phyloP scores from a whole-genome alignment of 2,113 vertebrate genomes.

The Chloebia gouldiae region DNA sequence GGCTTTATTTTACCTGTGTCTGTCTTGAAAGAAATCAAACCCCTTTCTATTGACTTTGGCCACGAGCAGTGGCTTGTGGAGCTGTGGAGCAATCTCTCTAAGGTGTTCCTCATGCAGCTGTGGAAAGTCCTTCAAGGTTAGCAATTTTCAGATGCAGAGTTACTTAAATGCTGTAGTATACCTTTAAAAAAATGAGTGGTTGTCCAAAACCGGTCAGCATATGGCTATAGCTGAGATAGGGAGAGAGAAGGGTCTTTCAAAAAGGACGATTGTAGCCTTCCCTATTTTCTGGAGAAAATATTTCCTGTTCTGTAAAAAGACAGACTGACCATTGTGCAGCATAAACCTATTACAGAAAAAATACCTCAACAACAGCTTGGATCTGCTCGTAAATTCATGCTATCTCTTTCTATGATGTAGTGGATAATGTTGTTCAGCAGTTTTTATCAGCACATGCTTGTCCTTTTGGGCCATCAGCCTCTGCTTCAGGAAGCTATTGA shows the following conservation, averaged over 20 bases:
- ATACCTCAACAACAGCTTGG: neutral
- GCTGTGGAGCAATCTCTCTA: conserved; percentile 26
- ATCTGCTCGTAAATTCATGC: neutral
- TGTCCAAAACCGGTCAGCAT: neutral
- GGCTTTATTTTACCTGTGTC: neutral
- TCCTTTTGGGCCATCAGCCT: neutral
- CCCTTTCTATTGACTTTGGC: conserved; percentile 72
- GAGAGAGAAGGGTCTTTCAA: neutral
- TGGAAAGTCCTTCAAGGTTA: conserved; percentile 42
- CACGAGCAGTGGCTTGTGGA: conserved; percentile 27
- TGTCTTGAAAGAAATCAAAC: conserved; percentile 55
- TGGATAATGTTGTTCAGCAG: neutral
- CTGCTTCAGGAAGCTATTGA: neutral
- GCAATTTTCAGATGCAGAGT: neutral
- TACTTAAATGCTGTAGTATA: neutral
- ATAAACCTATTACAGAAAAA: neutral
- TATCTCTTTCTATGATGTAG: neutral
- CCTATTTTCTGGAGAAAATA: neutral
- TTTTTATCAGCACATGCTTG: neutral
- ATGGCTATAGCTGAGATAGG: neutral
- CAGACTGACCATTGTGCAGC: neutral
- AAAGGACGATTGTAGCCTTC: neutral
- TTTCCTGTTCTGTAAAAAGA: neutral
- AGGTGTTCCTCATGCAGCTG: neutral
- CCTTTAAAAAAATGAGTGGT: neutral